A percentile compares a stretch with the other conserved stretches of the same genome.
Conservation (phyloP, 2,797 vertebrate species). For the Oreonectes daqikongensis region DNA sequence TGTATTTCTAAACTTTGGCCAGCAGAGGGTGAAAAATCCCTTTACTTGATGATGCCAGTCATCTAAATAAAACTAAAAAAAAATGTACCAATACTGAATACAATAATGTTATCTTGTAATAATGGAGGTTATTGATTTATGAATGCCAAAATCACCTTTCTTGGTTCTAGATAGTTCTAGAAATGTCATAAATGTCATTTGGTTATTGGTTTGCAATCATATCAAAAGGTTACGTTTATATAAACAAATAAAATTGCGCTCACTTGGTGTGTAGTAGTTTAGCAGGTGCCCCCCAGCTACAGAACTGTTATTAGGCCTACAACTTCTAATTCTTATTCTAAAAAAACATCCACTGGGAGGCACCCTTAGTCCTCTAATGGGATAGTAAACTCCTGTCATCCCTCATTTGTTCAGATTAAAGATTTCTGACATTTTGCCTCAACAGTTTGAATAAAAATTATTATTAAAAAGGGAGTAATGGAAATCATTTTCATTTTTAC, state of each 20-base stretch:
- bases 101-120: neutral
- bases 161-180: neutral
- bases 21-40: conserved; percentile 5
- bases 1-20: conserved; percentile 7
- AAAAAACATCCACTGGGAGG: conserved; percentile 26
- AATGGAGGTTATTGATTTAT: neutral
- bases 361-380: neutral
- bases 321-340: too few relatives aligned
- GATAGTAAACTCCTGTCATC: neutral
- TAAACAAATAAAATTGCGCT: too few relatives aligned
- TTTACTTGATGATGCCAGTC: neutral
- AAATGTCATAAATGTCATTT: neutral
- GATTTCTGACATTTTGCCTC: neutral
- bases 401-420: neutral
- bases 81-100: neutral
- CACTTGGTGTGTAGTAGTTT: too few relatives aligned
- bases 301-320: too few relatives aligned
- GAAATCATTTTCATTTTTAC: too few relatives aligned
- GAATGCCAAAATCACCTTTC: neutral
- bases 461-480: too few relatives aligned
- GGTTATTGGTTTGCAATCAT: neutral
- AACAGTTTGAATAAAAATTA: neutral
- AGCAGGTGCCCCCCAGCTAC: too few relatives aligned
- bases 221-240: too few relatives aligned
- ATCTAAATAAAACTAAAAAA: too few relatives aligned